A percentile compares a stretch with the other conserved stretches of the same genome.
phyloP scores from a whole-genome alignment of 2,113 vertebrate species.

The Gambusia holbrooki region DNA sequence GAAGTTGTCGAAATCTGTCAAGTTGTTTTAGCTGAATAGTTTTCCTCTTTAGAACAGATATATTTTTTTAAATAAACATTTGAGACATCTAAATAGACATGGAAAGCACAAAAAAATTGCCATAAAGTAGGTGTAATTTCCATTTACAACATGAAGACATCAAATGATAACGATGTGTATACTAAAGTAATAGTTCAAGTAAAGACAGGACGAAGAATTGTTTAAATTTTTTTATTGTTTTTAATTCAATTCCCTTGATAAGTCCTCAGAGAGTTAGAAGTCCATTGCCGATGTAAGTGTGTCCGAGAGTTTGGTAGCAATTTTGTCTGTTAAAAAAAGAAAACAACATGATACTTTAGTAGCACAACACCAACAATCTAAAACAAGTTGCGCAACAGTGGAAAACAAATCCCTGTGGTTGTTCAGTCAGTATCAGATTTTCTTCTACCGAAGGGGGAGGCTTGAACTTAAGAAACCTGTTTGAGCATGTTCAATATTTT shows the following conservation, averaged over 20 bases:
- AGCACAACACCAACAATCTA: not conserved
- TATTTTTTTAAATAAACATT: not conserved
- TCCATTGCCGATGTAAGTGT: conserved; percentile 84
- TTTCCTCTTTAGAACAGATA: not conserved
- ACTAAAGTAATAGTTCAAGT: not conserved
- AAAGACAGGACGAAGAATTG: conserved; percentile 13
- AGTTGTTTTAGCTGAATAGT: not conserved
- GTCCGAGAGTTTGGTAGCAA: conserved; percentile 86
- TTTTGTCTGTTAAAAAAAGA: conserved; percentile 79
- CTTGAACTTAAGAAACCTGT: not conserved
- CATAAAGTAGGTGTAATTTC: not conserved
- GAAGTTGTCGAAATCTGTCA: conserved; percentile 47
- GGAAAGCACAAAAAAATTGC: no score
- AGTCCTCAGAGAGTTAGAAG: conserved; percentile 74
- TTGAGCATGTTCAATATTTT: not conserved
- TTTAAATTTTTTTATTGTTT: conserved; percentile 13
- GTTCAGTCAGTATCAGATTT: not conserved
- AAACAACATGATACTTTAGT: not conserved
- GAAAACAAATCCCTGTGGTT: not conserved
- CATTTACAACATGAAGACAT: not conserved
- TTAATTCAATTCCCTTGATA: conserved; percentile 22
- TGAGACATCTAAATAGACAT: not conserved
- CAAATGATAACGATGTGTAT: not conserved
- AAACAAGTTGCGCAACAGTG: not conserved
- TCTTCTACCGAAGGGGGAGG: not conserved